Evolutionary conservation across 1,140 invertebrate species (phyloP), one percentile per base, ranked within the genome.

Genomic region (Hyles vespertilio): DNA sequence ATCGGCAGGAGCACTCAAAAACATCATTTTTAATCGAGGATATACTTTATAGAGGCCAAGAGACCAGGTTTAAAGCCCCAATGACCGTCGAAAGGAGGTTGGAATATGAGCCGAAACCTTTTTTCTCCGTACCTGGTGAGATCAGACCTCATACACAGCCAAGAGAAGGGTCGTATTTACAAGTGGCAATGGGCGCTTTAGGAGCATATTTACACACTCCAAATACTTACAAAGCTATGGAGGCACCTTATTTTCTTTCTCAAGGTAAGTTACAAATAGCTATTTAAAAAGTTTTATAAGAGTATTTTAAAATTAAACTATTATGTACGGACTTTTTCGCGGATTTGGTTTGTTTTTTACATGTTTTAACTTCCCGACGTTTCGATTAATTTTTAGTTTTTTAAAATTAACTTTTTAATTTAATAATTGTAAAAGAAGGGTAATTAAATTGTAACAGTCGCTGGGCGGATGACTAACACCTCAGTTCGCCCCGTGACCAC

Each of bases 1-100:
- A 84, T 58, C 71, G 83, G 49, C 76, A 80, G 59, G 76, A 82
- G 53, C 69, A 79, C 59, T 71, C 83, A 53, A 88, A 90, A 64
- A 94, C 93, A 2, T 94, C 94, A 9, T 94, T 95, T 82, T 89
- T 96, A 60, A 95, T 96, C 67, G 93, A 96, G 70, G 95, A 96
- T 69, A 96, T 96, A 57, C 84, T 96, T 2, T 94, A 93, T 59
- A 90, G 94, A 46, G 90, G 92, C 11, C 92, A 90, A 48, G 61
- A 66, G 36, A 79, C 65, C 47, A 70, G 56, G 22, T 83, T 83
- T 53, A 84, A 83, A 58, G 62, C 71, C 22, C 82, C 74, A 5
- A 47, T 59, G 3, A 52, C 70, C 4, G 76, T 77, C 48, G 70
- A 76, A 22, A 72, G 80, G 45, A 74, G 82, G 59, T 75, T 72